These are phyloP conservation scores for Tetragonisca angustula DNA, from an alignment of 2,888 invertebrate species.

Conservation along the genomic window DNA sequence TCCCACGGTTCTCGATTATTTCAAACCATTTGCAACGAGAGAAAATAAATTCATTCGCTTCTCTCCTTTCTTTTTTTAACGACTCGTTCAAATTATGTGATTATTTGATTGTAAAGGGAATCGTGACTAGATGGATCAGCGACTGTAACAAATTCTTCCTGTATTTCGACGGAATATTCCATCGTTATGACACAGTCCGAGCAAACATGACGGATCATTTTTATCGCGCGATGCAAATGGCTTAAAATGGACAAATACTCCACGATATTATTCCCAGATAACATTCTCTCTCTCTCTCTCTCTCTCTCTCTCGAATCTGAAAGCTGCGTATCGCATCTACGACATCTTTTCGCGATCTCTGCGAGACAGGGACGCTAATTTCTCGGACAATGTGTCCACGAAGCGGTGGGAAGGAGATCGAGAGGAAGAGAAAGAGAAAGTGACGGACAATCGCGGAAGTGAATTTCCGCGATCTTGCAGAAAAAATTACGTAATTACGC, in stretches of 20 bases:
- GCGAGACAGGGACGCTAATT: not conserved
- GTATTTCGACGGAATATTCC: constrained; percentile 9
- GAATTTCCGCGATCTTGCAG: constrained; percentile 11
- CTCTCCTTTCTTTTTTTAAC: too few relatives aligned
- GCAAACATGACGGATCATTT: constrained; percentile 2
- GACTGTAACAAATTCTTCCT: not conserved
- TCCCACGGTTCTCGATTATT: not conserved
- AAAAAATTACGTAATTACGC: constrained; percentile 33
- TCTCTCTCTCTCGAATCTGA: not conserved
- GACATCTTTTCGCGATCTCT: not conserved
- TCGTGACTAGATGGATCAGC: not conserved
- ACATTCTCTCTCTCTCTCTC: not conserved
- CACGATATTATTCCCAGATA: not conserved
- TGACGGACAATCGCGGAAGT: constrained; percentile 50
- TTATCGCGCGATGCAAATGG: constrained; percentile 2
- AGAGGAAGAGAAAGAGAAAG: constrained; percentile 41
- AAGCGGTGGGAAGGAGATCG: not conserved
- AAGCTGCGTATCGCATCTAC: not conserved
- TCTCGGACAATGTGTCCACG: not conserved
- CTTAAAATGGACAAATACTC: not conserved
- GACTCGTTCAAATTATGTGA: not conserved
- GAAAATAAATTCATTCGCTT: not conserved
- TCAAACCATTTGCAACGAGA: not conserved
- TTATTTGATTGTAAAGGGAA: not conserved
- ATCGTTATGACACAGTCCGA: not conserved